A percentile compares a stretch with the other conserved stretches of the same genome.
These are phyloP conservation scores for Melanotus villosus DNA, from an alignment of 2,888 invertebrate species.

Conservation along the genomic window DNA sequence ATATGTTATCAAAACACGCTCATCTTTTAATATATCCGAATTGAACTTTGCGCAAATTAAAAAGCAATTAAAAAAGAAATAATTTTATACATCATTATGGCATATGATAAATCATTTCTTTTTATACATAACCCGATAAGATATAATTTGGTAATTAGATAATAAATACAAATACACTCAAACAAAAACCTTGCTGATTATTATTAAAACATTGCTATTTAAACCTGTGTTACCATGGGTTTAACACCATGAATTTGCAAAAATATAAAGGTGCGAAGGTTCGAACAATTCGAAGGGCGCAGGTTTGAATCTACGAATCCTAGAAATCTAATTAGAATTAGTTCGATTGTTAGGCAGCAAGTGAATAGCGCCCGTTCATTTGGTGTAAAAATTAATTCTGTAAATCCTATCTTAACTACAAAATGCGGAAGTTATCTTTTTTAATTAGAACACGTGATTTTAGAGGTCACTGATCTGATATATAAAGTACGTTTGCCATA, in stretches of 20 bases:
- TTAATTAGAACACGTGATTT: constrained; percentile 7
- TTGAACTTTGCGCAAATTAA: constrained; percentile 9
- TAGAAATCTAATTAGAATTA: neutral
- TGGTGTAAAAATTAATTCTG: neutral
- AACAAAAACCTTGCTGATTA: too few species aligned
- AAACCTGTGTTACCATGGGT: neutral
- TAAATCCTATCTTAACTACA: neutral
- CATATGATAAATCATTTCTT: neutral
- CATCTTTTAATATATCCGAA: neutral
- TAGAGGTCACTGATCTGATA: constrained; percentile 12
- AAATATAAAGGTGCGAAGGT: too few species aligned
- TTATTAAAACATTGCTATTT: neutral
- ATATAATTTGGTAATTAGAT: constrained; percentile 11
- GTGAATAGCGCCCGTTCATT: neutral
- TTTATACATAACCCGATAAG: neutral
- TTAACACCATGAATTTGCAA: neutral
- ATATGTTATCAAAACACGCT: neutral
- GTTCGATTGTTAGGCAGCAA: neutral
- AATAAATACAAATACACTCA: neutral
- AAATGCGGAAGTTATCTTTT: neutral
- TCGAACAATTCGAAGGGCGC: neutral
- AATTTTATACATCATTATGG: neutral
- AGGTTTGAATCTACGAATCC: too few species aligned
- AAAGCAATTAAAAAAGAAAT: constrained; percentile 1
- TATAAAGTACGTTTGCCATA: neutral